These are phyloP conservation scores for Crocallis elinguaria DNA, from an alignment of 2,888 invertebrate species.

Conservation along the genomic window DNA sequence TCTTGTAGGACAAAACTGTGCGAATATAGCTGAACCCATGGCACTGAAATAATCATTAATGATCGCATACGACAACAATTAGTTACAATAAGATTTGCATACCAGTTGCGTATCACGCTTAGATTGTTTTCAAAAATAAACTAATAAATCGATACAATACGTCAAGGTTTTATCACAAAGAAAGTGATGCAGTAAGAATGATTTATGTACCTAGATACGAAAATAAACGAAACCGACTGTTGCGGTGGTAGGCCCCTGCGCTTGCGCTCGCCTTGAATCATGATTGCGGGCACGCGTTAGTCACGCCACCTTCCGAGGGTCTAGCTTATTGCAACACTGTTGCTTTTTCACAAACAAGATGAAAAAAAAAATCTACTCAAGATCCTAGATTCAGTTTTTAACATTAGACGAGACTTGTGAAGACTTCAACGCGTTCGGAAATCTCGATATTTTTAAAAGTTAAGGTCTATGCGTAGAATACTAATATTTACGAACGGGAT, in stretches of 20 bases:
- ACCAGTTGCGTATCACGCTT: too few species aligned
- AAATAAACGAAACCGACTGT: neutral
- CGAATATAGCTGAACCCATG: too few species aligned
- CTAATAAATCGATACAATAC: too few species aligned
- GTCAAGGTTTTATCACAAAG: too few species aligned
- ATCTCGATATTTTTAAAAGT: neutral
- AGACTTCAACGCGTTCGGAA: neutral
- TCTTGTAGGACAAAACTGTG: too few species aligned
- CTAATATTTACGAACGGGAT: too few species aligned
- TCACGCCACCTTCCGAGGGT: slow-evolving; percentile 57
- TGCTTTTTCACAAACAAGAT: slow-evolving; percentile 2
- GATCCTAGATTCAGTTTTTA: neutral
- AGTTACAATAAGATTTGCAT: too few species aligned
- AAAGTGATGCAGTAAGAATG: neutral
- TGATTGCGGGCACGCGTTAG: slow-evolving; percentile 64
- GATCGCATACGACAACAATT: too few species aligned
- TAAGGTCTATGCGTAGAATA: too few species aligned
- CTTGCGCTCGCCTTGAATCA: slow-evolving; percentile 61
- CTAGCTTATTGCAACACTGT: slow-evolving; percentile 38
- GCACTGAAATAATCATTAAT: too few species aligned
- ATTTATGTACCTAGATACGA: neutral
- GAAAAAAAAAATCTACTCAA: neutral
- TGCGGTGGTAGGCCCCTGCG: slow-evolving; percentile 26
- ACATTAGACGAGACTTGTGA: neutral
- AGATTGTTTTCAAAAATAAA: too few species aligned